Conservation (phyloP, 2,113 vertebrate genomes). For the Lampris megalopsis region DNA sequence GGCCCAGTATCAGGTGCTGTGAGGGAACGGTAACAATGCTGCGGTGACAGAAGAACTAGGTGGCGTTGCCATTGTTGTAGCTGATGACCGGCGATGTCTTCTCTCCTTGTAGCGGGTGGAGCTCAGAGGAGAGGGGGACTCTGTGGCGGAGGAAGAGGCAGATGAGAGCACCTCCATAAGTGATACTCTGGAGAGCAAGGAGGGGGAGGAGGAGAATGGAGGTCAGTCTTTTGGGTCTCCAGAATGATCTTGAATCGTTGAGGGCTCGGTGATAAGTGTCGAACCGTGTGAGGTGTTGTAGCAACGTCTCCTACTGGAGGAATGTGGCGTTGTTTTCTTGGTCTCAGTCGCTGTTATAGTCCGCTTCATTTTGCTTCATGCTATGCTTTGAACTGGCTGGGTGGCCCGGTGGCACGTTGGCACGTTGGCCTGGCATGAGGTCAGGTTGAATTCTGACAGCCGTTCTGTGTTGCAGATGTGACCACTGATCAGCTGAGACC, state of each 20-base stretch:
- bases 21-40: no score
- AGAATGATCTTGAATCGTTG: background rate
- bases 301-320: no score
- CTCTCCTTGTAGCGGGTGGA: constrained; percentile 63
- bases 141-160: constrained; percentile 41
- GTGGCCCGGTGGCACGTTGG: background rate
- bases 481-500: constrained; percentile 37
- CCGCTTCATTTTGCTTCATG: background rate
- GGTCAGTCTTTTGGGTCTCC: constrained; percentile 29
- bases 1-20: no score
- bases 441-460: constrained; percentile 2
- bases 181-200: constrained; percentile 28
- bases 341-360: background rate
- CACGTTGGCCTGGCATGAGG: background rate
- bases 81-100: background rate
- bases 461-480: constrained; percentile 42
- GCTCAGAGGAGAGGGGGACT: constrained; percentile 37
- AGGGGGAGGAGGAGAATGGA: constrained; percentile 25
- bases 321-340: no score
- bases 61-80: background rate
- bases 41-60: no score
- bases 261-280: no score
- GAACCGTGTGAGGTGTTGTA: background rate
- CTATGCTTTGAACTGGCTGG: no score
- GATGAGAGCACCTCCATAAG: constrained; percentile 17